phyloP scores from a whole-genome alignment of 2,888 invertebrate genomes.

The Parascotia fuliginaria region DNA sequence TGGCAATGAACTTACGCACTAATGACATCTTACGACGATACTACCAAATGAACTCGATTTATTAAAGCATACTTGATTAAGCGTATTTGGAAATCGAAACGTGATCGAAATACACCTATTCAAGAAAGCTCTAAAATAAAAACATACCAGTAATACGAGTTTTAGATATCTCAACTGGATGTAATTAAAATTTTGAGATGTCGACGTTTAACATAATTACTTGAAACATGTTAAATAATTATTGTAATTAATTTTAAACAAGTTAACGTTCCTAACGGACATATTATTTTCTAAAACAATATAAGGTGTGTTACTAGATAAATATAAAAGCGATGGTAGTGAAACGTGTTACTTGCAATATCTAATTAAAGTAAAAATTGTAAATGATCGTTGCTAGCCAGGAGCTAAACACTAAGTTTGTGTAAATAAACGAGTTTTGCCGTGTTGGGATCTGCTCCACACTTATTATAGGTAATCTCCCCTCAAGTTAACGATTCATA shows the following conservation, averaged over 20 bases:
- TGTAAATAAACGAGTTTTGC: conserved; percentile 40
- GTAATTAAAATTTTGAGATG: background rate
- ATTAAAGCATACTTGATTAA: conserved; percentile 31
- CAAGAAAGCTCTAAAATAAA: too few relatives aligned
- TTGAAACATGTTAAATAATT: background rate
- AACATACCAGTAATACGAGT: conserved; percentile 1
- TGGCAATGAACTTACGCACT: conserved; percentile 57
- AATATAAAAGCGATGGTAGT: background rate
- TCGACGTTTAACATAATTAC: background rate
- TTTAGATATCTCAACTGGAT: background rate
- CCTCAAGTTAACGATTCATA: conserved; percentile 59
- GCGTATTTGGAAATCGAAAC: conserved; percentile 14
- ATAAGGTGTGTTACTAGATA: background rate
- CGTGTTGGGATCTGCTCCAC: conserved; percentile 30
- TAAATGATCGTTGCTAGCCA: conserved; percentile 27
- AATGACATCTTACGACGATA: conserved; percentile 48
- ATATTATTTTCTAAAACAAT: conserved; percentile 1
- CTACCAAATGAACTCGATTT: conserved; percentile 46
- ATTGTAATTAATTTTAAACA: background rate
- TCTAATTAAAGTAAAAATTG: conserved; percentile 44
- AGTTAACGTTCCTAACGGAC: background rate
- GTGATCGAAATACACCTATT: too few relatives aligned
- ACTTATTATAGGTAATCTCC: conserved; percentile 56
- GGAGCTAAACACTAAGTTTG: conserved; percentile 34
- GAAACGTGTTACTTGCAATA: background rate